Evolutionary conservation across 2,113 vertebrate species (phyloP), one percentile per base, ranked within the genome.

Genomic region (Syrrhaptes paradoxus): DNA sequence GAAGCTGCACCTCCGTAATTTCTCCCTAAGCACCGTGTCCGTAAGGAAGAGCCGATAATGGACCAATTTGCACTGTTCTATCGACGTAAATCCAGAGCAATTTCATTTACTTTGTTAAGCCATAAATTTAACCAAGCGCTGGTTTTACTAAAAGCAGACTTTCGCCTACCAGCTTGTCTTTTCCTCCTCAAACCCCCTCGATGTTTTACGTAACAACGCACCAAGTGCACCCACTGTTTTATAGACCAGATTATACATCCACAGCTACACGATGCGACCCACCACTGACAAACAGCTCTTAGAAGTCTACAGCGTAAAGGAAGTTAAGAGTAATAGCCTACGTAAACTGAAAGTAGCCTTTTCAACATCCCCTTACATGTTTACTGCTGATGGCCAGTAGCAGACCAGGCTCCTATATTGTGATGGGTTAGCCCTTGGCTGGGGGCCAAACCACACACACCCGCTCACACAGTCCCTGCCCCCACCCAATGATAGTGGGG

Each of bases 191-290:
- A 66, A 20, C 1, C 14, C 15, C 45, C 55, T 43, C 55, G 2
- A 0, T 31, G n/a, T 51, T 91, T 71, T 71, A 61, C 43, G 2
- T 31, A 36, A 21, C 32, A 2, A 17, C 1, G 13, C 4, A 48
- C 49, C 46, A 11, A 36, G 63, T 17, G 49, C 75, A 26, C 9
- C 49, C 43, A 15, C 45, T 48, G 75, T 13, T 68, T 83, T 66
- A 62, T 7, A 41, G 55, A 19, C 36, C 63, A 41, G 26, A 16
- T 49, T 22, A 59, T 13, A 29, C 4, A 61, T 10, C 83, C 13
- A 4, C 38, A 72, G 74, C 77, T 48, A 41, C 16, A 0, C 1
- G 24, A 15, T 1, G 9, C n/a, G 26, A 67, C 28, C 29, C 38
- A 21, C 20, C 32, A 5, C 1, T 1, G 51, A 74, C 59, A 59